Conservation (phyloP, 2,888 invertebrate genomes). For the Ectemnius cavifrons region DNA sequence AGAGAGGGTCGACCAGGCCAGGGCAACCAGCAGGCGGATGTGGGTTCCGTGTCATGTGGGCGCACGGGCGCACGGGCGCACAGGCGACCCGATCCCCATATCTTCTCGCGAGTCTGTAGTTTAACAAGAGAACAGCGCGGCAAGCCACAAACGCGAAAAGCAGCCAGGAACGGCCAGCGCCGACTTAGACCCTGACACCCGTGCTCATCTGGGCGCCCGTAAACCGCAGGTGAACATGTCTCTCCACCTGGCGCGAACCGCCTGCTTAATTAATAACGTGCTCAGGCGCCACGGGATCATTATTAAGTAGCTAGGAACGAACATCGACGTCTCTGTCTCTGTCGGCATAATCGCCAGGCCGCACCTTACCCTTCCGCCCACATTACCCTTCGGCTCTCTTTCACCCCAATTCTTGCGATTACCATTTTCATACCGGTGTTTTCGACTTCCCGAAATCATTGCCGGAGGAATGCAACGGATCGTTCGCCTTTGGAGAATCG, state of each 20-base stretch:
- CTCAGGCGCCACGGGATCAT: constrained; percentile 36
- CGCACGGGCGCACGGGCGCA: constrained; percentile 10
- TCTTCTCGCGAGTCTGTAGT: constrained; percentile 6
- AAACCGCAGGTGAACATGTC: constrained; percentile 65
- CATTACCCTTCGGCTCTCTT: no score
- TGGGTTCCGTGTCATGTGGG: constrained; percentile 68
- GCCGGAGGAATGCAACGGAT: no score
- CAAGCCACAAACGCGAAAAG: background rate
- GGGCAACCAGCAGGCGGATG: constrained; percentile 54
- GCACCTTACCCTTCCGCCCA: no score
- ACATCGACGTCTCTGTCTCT: no score
- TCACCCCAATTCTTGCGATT: no score
- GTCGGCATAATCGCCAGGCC: no score
- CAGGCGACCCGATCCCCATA: constrained; percentile 54
- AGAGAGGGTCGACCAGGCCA: background rate
- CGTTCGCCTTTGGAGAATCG: no score
- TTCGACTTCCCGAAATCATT: no score
- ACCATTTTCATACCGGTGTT: no score
- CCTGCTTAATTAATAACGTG: constrained; percentile 73
- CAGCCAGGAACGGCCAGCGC: constrained; percentile 18
- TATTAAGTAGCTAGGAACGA: constrained; percentile 8
- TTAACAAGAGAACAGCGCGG: no score
- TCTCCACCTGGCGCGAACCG: constrained; percentile 67
- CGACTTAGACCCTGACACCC: constrained; percentile 10
- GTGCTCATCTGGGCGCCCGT: constrained; percentile 15